These are phyloP conservation scores for Cacoxenus indagator DNA, from an alignment of 2,888 invertebrate species.

Conservation along the genomic window DNA sequence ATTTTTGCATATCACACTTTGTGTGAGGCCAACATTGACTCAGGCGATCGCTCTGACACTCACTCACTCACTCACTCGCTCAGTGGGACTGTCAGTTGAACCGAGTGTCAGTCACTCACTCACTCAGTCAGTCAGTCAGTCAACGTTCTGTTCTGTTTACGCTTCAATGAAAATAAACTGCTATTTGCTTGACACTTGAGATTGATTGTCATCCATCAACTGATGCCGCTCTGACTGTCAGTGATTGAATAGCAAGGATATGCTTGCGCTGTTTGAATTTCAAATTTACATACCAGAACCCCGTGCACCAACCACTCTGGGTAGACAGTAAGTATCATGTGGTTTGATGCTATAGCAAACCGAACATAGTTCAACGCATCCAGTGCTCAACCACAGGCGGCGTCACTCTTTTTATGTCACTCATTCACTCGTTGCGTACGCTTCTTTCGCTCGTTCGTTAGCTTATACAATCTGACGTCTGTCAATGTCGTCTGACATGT, in stretches of 20 bases:
- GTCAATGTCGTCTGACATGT: neutral
- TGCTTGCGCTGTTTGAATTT: conserved; percentile 52
- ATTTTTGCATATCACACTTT: conserved; percentile 24
- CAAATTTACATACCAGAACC: conserved; percentile 47
- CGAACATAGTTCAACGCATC: too few species aligned
- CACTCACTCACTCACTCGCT: conserved; percentile 28
- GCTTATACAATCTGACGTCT: conserved; percentile 1
- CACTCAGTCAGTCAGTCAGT: conserved; percentile 29
- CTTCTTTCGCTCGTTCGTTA: neutral
- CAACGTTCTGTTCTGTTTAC: conserved; percentile 36
- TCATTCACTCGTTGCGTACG: neutral
- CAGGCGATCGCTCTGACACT: conserved; percentile 23
- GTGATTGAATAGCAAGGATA: conserved; percentile 54
- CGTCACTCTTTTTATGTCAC: conserved; percentile 20
- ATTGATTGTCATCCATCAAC: conserved; percentile 67
- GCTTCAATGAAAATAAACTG: conserved; percentile 61
- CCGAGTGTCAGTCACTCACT: conserved; percentile 49
- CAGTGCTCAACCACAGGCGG: conserved; percentile 6
- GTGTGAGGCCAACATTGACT: neutral
- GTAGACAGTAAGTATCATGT: conserved; percentile 14
- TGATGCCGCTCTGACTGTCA: conserved; percentile 39
- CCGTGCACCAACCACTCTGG: neutral
- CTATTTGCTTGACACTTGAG: conserved; percentile 65
- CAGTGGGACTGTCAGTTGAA: conserved; percentile 44
- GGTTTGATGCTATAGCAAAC: too few species aligned